Base-by-base conservation (phyloP, 2,888 invertebrate genomes). In the Dyspetes luteomarginatus region DNA sequence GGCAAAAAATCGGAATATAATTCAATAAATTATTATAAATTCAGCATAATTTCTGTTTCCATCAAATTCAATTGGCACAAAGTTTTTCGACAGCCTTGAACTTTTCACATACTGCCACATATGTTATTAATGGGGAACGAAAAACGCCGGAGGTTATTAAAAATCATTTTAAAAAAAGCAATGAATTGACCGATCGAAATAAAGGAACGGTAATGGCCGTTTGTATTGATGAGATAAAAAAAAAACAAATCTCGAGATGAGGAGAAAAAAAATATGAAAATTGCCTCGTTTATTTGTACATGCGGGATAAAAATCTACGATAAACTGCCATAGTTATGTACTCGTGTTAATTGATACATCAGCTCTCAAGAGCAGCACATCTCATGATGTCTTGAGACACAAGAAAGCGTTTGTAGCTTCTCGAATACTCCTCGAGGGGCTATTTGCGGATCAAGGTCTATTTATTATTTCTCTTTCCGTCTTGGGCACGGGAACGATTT, bases 371-470 rank as follows among this genome's bases (percentile, higher is more conserved):
- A 75, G 52, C 65, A 17, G 65, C 56, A 64, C 55, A 75, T 71
- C 65, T 75, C 56, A 67, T 72, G 60, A 71, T 75, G 30, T 71
- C 71, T 71, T 43, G 58, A 58, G 65, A 67, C 41, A 24, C n/a
- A 48, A 19, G 3, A 48, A 64, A 24, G 17, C n/a, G 48, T 48
- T 15, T 48, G 5, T 15, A 48, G 19, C 15, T 48, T 67, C 5
- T 19, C 65, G 72, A 58, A 30, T 19, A 50, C 30, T n/a, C 22
- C 56, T 64, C 55, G 55, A 15, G 74, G 2, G 24, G 80, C 81
- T 82, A 85, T 85, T 85, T 82, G 67, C 65, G 79, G 78, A 85
- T 85, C 84, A 86, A 85, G 85, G 85, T 67, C 80, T 83, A 36
- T 74, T 64, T 17, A 15, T 48, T 67, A 58, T 43, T 72, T 60